phyloP scores from a whole-genome alignment of 1,140 invertebrate genomes.

The Belonocnema kinseyi region DNA sequence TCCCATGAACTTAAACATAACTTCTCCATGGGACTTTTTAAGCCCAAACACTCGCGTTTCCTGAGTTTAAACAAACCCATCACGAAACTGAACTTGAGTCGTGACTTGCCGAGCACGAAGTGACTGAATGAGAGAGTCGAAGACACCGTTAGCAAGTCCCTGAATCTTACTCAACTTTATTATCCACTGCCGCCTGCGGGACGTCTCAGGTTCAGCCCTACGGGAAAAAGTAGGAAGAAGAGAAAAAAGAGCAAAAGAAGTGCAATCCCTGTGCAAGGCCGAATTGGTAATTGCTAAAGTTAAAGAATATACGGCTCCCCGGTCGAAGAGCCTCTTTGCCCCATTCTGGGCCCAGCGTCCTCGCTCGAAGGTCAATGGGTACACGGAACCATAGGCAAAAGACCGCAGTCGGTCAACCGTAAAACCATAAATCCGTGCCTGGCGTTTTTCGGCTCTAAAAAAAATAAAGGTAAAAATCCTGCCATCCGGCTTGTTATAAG shows the following conservation, averaged over 20 bases:
- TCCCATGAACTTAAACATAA: background rate
- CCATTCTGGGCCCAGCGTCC: slow-evolving; percentile 39
- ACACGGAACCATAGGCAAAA: slow-evolving; percentile 61
- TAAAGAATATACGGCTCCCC: slow-evolving; percentile 51
- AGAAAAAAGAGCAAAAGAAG: slow-evolving; percentile 43
- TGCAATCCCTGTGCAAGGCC: slow-evolving; percentile 56
- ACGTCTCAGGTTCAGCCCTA: slow-evolving; percentile 43
- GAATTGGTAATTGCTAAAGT: slow-evolving; percentile 47
- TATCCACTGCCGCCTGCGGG: slow-evolving; percentile 37
- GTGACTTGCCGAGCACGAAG: slow-evolving; percentile 31
- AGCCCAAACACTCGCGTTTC: background rate
- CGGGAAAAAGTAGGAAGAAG: slow-evolving; percentile 25
- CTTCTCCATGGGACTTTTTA: background rate
- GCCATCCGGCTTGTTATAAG: slow-evolving; percentile 66
- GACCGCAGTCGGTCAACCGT: slow-evolving; percentile 73
- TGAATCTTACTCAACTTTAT: slow-evolving; percentile 50
- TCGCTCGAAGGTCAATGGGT: slow-evolving; percentile 67
- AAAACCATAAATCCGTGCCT: slow-evolving; percentile 69
- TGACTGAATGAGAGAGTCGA: slow-evolving; percentile 44
- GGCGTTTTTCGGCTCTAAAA: slow-evolving; percentile 70
- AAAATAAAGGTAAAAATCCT: slow-evolving; percentile 63
- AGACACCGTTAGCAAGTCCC: slow-evolving; percentile 48
- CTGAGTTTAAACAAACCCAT: background rate
- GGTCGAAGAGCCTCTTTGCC: background rate
- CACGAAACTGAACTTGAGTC: slow-evolving; percentile 1